Evolutionary conservation across 2,797 vertebrate genomes (phyloP).

Genomic region (Peromyscus nudipes): DNA sequence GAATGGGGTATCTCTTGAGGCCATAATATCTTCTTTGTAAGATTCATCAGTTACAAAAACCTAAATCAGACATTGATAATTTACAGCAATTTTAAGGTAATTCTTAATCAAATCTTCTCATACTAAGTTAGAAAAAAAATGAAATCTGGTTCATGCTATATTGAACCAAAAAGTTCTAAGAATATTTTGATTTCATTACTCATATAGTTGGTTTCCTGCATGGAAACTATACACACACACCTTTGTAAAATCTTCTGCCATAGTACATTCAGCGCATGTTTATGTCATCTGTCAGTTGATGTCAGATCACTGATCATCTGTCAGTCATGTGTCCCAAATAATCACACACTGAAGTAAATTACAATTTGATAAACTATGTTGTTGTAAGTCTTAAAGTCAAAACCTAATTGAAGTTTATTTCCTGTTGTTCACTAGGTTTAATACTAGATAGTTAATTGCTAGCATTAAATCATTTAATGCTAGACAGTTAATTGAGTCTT

Average conservation of each 20-base stretch:
- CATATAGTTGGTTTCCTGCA: background rate
- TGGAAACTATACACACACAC: background rate
- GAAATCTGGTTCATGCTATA: background rate
- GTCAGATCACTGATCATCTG: background rate
- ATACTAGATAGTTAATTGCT: background rate
- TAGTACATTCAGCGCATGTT: background rate
- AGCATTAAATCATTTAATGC: too few relatives aligned
- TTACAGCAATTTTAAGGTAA: background rate
- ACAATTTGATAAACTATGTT: background rate
- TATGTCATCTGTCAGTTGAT: background rate
- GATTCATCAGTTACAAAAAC: background rate
- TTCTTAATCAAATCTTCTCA: constrained; percentile 4
- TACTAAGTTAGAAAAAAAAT: background rate
- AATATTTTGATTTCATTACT: constrained; percentile 11
- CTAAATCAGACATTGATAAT: background rate
- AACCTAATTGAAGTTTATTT: background rate
- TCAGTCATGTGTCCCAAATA: background rate
- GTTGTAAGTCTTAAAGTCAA: background rate
- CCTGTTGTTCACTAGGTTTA: background rate
- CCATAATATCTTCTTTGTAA: background rate
- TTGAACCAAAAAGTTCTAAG: background rate
- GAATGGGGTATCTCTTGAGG: background rate
- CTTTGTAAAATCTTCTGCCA: background rate
- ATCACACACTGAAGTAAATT: background rate
- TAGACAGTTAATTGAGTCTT: background rate